phyloP scores from a whole-genome alignment of 30 jellyfish, hydroid and myxozoan genomes.

The Clytia hemisphaerica region DNA sequence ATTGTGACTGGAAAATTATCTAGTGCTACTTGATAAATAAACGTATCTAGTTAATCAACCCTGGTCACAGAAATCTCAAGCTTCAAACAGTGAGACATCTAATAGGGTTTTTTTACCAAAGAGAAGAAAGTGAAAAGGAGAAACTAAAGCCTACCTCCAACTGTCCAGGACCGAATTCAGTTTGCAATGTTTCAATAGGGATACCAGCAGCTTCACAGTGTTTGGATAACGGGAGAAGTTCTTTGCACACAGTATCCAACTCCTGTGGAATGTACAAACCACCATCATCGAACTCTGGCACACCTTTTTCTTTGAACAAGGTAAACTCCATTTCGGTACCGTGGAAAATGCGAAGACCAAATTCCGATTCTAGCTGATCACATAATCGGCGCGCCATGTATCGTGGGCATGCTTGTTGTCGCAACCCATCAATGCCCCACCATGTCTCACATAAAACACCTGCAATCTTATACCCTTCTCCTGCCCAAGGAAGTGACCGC shows the following conservation, averaged over 20 bases:
- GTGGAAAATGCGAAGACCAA: neutral
- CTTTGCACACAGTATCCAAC: neutral
- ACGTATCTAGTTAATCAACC: too few species aligned
- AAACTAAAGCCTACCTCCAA: too few species aligned
- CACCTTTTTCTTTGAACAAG: neutral
- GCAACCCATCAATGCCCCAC: slow-evolving; percentile 6
- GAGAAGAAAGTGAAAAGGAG: too few species aligned
- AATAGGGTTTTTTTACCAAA: too few species aligned
- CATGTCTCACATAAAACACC: neutral
- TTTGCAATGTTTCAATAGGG: slow-evolving; percentile 2
- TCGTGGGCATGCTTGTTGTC: slow-evolving; percentile 12
- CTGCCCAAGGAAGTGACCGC: neutral
- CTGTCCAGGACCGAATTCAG: slow-evolving; percentile 4
- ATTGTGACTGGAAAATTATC: too few species aligned
- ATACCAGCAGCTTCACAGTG: neutral
- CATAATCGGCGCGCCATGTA: slow-evolving; percentile 3
- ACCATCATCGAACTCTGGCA: neutral
- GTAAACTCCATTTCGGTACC: slow-evolving; percentile 1
- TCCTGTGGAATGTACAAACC: neutral
- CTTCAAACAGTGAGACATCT: too few species aligned
- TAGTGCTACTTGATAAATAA: too few species aligned
- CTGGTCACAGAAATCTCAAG: too few species aligned
- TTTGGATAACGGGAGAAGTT: neutral
- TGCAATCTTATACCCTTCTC: neutral
- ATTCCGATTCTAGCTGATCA: neutral